A percentile compares a stretch with the other conserved stretches of the same genome.
These are phyloP conservation scores for Panulirus ornatus DNA, from an alignment of 1,140 invertebrate genomes.

Conservation along the genomic window DNA sequence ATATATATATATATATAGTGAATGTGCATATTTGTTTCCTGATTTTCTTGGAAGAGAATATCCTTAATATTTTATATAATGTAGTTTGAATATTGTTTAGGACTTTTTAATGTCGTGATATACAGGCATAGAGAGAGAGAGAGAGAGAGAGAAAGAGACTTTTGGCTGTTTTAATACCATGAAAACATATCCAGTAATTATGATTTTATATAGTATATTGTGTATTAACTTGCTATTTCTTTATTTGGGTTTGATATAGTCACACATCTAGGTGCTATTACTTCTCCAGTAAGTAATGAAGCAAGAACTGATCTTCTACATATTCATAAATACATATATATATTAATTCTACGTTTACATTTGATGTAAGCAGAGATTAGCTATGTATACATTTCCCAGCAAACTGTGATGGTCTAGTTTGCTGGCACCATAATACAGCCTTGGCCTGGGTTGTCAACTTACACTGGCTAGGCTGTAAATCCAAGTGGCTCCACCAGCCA, in stretches of 20 bases:
- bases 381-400: neutral
- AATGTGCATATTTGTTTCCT: neutral
- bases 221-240: neutral
- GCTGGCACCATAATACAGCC: neutral
- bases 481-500: no score
- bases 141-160: no score
- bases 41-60: neutral
- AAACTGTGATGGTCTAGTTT: neutral
- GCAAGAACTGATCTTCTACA: neutral
- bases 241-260: neutral
- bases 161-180: neutral
- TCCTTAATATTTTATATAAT: no score
- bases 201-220: neutral
- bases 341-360: neutral
- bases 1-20: no score
- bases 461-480: no score
- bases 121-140: no score
- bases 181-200: neutral
- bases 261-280: constrained; percentile 4
- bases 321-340: neutral
- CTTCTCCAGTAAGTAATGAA: neutral
- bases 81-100: neutral
- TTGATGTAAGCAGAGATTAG: neutral
- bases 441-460: no score
- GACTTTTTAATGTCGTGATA: neutral